A percentile compares a stretch with the other conserved stretches of the same genome.
phyloP scores from a whole-genome alignment of 2,113 vertebrate species.

The Dermatemys mawii region DNA sequence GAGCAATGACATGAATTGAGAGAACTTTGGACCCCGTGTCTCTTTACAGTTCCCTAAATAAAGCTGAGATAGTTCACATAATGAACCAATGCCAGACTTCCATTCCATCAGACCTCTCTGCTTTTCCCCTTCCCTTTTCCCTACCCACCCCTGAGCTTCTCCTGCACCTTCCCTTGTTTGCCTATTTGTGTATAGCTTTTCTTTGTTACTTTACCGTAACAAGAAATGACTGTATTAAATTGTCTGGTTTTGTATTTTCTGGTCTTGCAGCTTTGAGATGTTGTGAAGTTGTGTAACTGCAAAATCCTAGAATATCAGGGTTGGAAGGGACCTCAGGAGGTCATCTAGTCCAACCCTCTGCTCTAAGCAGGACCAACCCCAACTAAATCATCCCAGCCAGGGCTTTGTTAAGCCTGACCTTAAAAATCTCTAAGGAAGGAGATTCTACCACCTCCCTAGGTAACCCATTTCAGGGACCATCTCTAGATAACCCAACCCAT shows the following conservation, averaged over 20 bases:
- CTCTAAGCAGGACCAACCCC: too few species aligned
- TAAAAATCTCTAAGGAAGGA: too few species aligned
- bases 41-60: background rate
- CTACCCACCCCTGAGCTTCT: background rate
- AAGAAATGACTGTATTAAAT: background rate
- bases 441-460: too few species aligned
- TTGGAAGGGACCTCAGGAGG: too few species aligned
- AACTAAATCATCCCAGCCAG: too few species aligned
- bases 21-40: background rate
- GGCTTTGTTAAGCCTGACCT: too few species aligned
- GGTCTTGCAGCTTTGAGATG: background rate
- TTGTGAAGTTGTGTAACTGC: background rate
- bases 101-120: background rate
- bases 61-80: background rate
- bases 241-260: background rate
- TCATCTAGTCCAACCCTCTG: too few species aligned
- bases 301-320: too few species aligned
- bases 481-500: too few species aligned
- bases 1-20: background rate
- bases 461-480: too few species aligned
- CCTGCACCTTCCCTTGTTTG: background rate
- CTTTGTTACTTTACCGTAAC: background rate
- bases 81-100: background rate
- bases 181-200: background rate
- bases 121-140: background rate